Conservation (phyloP, 2,797 vertebrate genomes). For the Simalia tracyae region DNA sequence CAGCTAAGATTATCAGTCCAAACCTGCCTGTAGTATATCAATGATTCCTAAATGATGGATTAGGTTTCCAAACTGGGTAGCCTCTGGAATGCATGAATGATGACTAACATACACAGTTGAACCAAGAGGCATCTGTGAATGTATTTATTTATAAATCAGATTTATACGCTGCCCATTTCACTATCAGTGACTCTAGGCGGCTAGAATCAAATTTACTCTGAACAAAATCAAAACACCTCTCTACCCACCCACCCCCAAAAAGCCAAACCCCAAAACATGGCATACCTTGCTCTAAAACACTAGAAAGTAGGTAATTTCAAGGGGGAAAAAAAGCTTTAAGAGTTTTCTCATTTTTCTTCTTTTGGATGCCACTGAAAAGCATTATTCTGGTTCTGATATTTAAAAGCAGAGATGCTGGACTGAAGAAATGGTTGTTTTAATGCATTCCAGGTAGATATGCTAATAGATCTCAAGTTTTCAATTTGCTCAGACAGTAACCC, state of each 20-base stretch:
- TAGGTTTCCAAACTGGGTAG: background rate
- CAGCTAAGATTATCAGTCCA: background rate
- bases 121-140: background rate
- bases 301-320: background rate
- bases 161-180: too few species aligned
- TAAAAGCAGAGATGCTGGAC: background rate
- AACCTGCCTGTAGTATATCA: background rate
- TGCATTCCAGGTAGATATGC: background rate
- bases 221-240: background rate
- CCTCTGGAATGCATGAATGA: background rate
- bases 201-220: background rate
- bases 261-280: background rate
- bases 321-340: background rate
- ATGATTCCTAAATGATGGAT: constrained; percentile 21
- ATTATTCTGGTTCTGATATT: background rate
- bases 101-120: background rate
- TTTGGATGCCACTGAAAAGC: background rate
- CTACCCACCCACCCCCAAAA: background rate
- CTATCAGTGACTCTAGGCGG: background rate
- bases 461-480: background rate
- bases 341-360: background rate
- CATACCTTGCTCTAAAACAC: background rate
- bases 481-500: background rate
- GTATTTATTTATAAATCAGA: too few species aligned
- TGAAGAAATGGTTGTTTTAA: background rate